A percentile compares a stretch with the other conserved stretches of the same genome.
phyloP scores from a whole-genome alignment of 2,888 invertebrate species.

The Drosophila greeni region DNA sequence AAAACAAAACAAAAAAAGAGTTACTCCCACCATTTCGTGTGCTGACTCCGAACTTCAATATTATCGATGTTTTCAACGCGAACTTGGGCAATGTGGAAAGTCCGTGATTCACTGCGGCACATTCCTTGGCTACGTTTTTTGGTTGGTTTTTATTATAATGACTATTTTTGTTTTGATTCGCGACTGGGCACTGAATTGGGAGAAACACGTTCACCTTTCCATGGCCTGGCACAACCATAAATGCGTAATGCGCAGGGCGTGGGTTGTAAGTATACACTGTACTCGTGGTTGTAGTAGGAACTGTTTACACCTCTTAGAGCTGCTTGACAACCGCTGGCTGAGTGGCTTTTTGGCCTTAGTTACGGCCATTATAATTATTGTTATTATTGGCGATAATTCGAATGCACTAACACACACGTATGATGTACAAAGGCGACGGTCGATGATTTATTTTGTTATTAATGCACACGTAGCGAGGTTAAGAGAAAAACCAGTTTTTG shows the following conservation, averaged over 20 bases:
- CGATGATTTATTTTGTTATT: constrained; percentile 47
- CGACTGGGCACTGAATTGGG: constrained; percentile 5
- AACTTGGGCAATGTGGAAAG: constrained; percentile 10
- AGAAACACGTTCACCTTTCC: constrained; percentile 38
- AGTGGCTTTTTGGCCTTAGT: constrained; percentile 16
- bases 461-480: constrained; percentile 64
- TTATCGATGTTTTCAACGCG: constrained; percentile 12
- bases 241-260: constrained; percentile 36
- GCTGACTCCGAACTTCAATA: constrained; percentile 13
- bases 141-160: constrained; percentile 8
- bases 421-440: background rate
- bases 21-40: constrained; percentile 19
- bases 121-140: constrained; percentile 11
- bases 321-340: constrained; percentile 35
- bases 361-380: constrained; percentile 12
- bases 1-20: background rate
- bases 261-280: constrained; percentile 19
- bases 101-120: constrained; percentile 24
- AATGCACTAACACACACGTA: constrained; percentile 27
- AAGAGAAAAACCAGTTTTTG: constrained; percentile 50
- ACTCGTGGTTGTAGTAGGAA: constrained; percentile 11
- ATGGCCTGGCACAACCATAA: constrained; percentile 36
- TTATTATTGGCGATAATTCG: constrained; percentile 37
- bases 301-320: constrained; percentile 32
- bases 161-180: constrained; percentile 31